Conservation (phyloP, 92 coral and sea anemone genomes). For the Phenganax subtilis region DNA sequence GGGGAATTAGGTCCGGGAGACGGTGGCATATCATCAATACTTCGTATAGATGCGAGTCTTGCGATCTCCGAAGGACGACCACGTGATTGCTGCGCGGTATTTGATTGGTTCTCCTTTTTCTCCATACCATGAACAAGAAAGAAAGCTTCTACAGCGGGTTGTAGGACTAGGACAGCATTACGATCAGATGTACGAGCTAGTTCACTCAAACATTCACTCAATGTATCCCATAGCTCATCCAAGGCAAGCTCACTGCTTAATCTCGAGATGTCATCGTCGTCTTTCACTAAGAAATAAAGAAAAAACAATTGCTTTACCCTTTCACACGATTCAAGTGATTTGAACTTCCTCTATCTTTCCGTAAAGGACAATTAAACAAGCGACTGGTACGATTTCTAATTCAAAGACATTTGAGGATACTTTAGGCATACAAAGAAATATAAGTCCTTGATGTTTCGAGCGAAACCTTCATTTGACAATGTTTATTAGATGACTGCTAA, state of each 20-base stretch:
- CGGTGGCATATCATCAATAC: conserved; percentile 55
- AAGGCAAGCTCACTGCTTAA: conserved; percentile 79
- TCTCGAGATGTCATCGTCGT: conserved; percentile 58
- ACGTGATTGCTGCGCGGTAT: conserved; percentile 23
- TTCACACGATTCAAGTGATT: too few relatives aligned
- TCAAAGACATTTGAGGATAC: too few relatives aligned
- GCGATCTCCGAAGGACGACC: conserved; percentile 28
- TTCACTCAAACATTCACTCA: conserved; percentile 89
- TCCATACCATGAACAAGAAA: conserved; percentile 96
- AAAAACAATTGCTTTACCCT: neutral
- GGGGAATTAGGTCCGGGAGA: conserved; percentile 96
- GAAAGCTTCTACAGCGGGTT: conserved; percentile 98
- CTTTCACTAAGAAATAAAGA: conserved; percentile 8
- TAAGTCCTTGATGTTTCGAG: too few relatives aligned
- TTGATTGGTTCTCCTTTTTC: conserved; percentile 58
- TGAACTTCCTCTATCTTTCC: neutral
- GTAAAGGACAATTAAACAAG: neutral
- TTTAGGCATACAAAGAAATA: too few relatives aligned
- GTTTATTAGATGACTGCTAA: too few relatives aligned
- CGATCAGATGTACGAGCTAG: conserved; percentile 89
- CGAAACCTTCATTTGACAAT: too few relatives aligned
- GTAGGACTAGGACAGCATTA: conserved; percentile 94
- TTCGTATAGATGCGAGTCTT: conserved; percentile 53
- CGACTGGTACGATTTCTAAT: neutral
- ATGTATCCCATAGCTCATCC: conserved; percentile 90